These are phyloP conservation scores for Slavum lentiscoides DNA, from an alignment of 2,888 invertebrate species.

Conservation along the genomic window DNA sequence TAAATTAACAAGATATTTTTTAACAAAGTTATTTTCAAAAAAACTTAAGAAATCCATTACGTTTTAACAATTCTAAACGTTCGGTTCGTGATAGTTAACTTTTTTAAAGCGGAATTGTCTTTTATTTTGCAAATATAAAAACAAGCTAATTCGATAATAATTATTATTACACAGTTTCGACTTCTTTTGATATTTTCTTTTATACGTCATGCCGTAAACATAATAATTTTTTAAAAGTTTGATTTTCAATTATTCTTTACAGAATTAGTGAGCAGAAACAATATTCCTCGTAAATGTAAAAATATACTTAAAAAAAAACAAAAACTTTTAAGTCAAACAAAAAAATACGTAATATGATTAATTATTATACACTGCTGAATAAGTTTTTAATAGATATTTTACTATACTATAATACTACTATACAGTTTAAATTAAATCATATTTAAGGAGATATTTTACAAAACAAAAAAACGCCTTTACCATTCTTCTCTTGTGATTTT, in stretches of 20 bases:
- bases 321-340: background rate
- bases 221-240: background rate
- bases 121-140: too few species aligned
- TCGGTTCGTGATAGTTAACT: background rate
- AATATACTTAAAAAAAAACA: conserved; percentile 12
- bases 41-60: background rate
- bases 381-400: too few species aligned
- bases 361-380: too few species aligned
- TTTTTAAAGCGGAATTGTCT: background rate
- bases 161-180: background rate
- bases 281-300: background rate
- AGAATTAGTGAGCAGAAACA: background rate
- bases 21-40: background rate
- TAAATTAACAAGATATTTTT: too few species aligned
- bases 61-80: background rate
- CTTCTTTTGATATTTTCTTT: background rate
- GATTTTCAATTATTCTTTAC: background rate
- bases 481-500: too few species aligned
- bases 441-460: too few species aligned
- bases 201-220: background rate
- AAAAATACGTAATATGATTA: too few species aligned
- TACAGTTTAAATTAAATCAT: too few species aligned
- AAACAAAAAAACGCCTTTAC: too few species aligned
- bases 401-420: too few species aligned
- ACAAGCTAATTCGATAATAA: background rate